Base-by-base conservation (phyloP, 1,140 invertebrate species). In the Bombus waltoni region DNA sequence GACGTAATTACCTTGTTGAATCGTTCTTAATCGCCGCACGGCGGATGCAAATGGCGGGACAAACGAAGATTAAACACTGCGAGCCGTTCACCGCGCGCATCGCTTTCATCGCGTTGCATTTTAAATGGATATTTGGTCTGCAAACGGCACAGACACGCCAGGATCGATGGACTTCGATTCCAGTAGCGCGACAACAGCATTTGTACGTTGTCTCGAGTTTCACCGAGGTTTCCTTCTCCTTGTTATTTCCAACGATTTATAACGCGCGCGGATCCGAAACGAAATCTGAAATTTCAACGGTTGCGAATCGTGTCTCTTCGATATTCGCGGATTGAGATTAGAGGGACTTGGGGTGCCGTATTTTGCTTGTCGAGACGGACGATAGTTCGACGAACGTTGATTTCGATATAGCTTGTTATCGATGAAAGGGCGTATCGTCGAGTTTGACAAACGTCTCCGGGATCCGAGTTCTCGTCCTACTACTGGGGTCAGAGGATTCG, bases 161-260 rank as follows among this genome's bases (percentile, higher is more conserved):
- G 65, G 65, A 80, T 80, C 53, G 77, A 80, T 68, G 77, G 18
- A 9, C 65, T 38, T 70, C 65, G 53, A 80, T 80, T 80, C 47
- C 15, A 40, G 1, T 3, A 25, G n/a, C 44, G 44, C 13, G 40
- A 70, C 62, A 44, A 47, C n/a, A 70, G 62, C 42, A n/a, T 70
- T 80, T 80, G 65, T 44, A 70, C 15, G 32, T 25, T 28, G 22
- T 32, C 22, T 38, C 35, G 3, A 28, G 22, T 38, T 68, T 10
- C 68, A 1, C 35, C 10, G n/a, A 18, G 11, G 4, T 18, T 22
- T 22, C 13, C 72, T 42, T 22, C 28, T 47, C 32, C 18, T 22
- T 53, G 47, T 74, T 74, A 74, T 74, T 74, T 74, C 44, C 72
- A 25, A 22, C 40, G 42, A 74, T 74, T 74, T 74, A 35, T 74